Evolutionary conservation across 2,797 vertebrate species (phyloP), one percentile per base, ranked within the genome.

Genomic region (Propithecus perrieri): DNA sequence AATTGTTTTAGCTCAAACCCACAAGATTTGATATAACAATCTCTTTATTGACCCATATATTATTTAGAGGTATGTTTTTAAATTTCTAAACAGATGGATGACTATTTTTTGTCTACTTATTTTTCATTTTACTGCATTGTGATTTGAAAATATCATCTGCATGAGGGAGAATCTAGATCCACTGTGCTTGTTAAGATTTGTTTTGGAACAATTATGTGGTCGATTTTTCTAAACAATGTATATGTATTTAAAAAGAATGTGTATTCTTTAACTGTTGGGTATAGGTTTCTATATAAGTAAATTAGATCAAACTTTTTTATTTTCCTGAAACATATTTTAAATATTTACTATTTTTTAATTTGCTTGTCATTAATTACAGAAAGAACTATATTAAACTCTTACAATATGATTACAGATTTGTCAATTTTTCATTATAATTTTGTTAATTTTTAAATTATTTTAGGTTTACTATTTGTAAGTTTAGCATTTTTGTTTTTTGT

Each of bases 51-150:
- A 41, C 26, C 6, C 18, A 72, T 43, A 50, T 72, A 38, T 63
- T 81, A 84, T 63, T 78, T 94, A 91, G 33, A 88, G 78, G 14
- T 48, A 33, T n/a, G 30, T 69, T 90, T 85, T 93, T 26, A 90
- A 80, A 65, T 72, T 94, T 92, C 53, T 80, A 67, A 95, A 79
- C 28, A 87, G 63, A 96, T 91, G 4, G 1, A 46, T 63, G 33
- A 79, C 12, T 78, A 38, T 53, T 24, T 91, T 89, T 88, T 67
- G 5, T 1, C 30, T 46, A 28, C 53, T 48, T 3, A 30, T 78
- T 89, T 94, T 89, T 86, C 8, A 79, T 84, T 86, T 92, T 43
- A 81, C 65, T 72, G 3, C 15, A 33, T 4, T 89, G 59, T 57
- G 46, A 75, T 92, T 69, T 95, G 41, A 88, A 30, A 93, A 61